These are phyloP conservation scores for Scaptomyza reducta DNA, from an alignment of 2,888 invertebrate species.

Conservation along the genomic window DNA sequence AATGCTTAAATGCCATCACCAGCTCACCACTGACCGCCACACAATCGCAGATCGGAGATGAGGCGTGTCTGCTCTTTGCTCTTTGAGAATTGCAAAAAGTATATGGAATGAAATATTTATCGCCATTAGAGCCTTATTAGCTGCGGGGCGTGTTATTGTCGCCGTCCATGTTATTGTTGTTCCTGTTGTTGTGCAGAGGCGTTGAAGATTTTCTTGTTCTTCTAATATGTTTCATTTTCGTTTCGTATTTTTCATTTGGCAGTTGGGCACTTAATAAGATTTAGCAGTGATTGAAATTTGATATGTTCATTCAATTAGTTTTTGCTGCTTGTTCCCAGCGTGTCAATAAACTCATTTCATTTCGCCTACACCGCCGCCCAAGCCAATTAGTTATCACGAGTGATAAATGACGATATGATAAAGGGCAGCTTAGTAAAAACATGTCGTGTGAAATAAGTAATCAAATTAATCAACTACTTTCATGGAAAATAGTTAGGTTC, in stretches of 20 bases:
- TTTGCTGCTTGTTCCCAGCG: slow-evolving; percentile 36
- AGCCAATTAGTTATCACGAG: slow-evolving; percentile 31
- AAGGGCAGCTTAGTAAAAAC: slow-evolving; percentile 21
- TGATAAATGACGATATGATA: neutral
- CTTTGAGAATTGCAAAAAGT: slow-evolving; percentile 21
- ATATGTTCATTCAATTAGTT: slow-evolving; percentile 76
- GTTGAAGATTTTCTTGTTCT: slow-evolving; percentile 14
- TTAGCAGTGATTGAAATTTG: slow-evolving; percentile 72
- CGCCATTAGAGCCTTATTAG: slow-evolving; percentile 80
- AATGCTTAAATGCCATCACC: neutral
- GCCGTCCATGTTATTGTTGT: slow-evolving; percentile 12
- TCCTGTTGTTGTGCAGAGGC: slow-evolving; percentile 21
- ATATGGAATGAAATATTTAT: slow-evolving; percentile 78
- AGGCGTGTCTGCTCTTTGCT: slow-evolving; percentile 53
- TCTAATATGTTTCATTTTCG: neutral
- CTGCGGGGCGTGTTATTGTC: slow-evolving; percentile 69
- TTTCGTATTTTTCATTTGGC: slow-evolving; percentile 16
- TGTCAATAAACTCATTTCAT: slow-evolving; percentile 64
- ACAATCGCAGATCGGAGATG: slow-evolving; percentile 3
- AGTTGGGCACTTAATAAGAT: slow-evolving; percentile 68
- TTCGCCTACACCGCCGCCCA: neutral
- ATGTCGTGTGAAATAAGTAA: slow-evolving; percentile 1
- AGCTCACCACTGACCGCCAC: neutral
- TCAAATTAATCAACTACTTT: neutral
- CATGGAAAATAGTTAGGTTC: neutral